Evolutionary conservation across 2,888 invertebrate genomes (phyloP).

Genomic region (Drosophila cognata): DNA sequence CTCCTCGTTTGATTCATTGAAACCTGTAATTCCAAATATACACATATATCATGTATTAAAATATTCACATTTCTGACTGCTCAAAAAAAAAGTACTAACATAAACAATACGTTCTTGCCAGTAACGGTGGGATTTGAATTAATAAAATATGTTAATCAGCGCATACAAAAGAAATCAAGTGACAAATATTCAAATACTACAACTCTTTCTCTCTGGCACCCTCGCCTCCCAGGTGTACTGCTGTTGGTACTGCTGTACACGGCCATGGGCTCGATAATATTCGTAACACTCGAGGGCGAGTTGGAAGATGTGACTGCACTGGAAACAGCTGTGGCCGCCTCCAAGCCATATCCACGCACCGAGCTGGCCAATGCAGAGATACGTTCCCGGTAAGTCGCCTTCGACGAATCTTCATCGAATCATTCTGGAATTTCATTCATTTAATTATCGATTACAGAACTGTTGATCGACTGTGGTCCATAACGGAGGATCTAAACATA

Average conservation of each 20-base stretch:
- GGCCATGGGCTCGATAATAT: slow-evolving; percentile 95
- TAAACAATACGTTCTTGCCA: not conserved
- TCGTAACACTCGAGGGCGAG: slow-evolving; percentile 92
- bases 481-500: slow-evolving; percentile 94
- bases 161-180: not conserved
- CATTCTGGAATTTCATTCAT: not conserved
- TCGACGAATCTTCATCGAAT: not conserved
- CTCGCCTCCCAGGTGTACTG: slow-evolving; percentile 79
- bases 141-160: not conserved
- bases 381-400: slow-evolving; percentile 86
- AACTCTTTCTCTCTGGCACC: not conserved
- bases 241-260: slow-evolving; percentile 95
- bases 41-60: too few species aligned
- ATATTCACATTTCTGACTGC: too few species aligned
- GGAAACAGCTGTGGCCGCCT: slow-evolving; percentile 88
- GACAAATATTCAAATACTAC: not conserved
- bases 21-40: too few species aligned
- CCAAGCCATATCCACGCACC: slow-evolving; percentile 88
- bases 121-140: not conserved
- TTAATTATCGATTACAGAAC: slow-evolving; percentile 85
- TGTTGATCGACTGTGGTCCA: slow-evolving; percentile 93
- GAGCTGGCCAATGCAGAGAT: slow-evolving; percentile 87
- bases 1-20: too few species aligned
- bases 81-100: not conserved
- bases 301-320: slow-evolving; percentile 85